A percentile compares a stretch with the other conserved stretches of the same genome.
Evolutionary conservation across 2,888 invertebrate genomes (phyloP).

Genomic region (Bombylius discolor): DNA sequence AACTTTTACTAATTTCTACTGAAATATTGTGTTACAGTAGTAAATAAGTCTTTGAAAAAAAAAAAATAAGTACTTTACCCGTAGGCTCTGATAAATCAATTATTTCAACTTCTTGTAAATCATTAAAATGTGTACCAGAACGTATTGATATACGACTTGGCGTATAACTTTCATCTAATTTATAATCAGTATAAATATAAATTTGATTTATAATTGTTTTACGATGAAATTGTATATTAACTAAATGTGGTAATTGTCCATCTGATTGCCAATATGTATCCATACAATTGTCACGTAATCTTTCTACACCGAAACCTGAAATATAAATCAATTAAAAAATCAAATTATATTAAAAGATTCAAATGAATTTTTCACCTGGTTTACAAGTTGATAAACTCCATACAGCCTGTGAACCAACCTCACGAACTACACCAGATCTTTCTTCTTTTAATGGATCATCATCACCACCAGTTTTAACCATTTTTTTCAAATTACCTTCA

Average conservation of each 20-base stretch:
- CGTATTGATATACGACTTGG: slow-evolving; percentile 87
- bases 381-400: slow-evolving; percentile 99
- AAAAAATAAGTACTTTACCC: slow-evolving; percentile 34
- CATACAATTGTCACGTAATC: slow-evolving; percentile 84
- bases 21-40: too few relatives aligned
- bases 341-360: not conserved
- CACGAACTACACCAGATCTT: slow-evolving; percentile 45
- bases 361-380: slow-evolving; percentile 50
- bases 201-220: slow-evolving; percentile 93
- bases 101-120: slow-evolving; percentile 89
- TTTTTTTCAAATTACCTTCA: not conserved
- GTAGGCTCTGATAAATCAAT: slow-evolving; percentile 87
- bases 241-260: slow-evolving; percentile 93
- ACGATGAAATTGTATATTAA: slow-evolving; percentile 90
- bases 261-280: slow-evolving; percentile 99
- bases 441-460: slow-evolving; percentile 35
- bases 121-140: slow-evolving; percentile 92
- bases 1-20: not conserved
- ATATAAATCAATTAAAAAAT: not conserved
- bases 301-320: slow-evolving; percentile 92
- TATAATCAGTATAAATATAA: slow-evolving; percentile 94
- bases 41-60: not conserved
- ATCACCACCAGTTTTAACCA: slow-evolving; percentile 6
- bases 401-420: slow-evolving; percentile 86
- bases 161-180: slow-evolving; percentile 97